Conservation (phyloP, 2,797 vertebrate species). For the Sylvilagus floridanus region DNA sequence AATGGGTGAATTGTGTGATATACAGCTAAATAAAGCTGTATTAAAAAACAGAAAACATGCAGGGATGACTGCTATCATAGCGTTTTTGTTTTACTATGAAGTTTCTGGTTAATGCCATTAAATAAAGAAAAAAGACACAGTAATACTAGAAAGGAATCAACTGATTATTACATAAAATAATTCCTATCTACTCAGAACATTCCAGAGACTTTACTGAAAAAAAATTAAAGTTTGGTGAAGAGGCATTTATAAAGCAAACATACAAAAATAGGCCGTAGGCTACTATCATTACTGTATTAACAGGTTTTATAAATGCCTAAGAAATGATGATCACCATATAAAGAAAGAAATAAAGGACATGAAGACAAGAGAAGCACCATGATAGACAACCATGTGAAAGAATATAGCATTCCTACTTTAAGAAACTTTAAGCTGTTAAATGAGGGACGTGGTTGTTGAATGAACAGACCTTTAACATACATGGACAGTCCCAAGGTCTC, state of each 20-base stretch:
- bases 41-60: neutral
- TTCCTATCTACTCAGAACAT: neutral
- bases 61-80: neutral
- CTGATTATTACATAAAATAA: neutral
- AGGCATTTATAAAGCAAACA: slow-evolving; percentile 24
- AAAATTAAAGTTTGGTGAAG: neutral
- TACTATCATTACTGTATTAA: neutral
- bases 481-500: neutral
- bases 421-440: neutral
- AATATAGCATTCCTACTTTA: neutral
- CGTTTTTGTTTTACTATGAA: neutral
- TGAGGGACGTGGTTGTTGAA: neutral
- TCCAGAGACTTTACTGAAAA: neutral
- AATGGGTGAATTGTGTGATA: too few species aligned
- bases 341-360: neutral
- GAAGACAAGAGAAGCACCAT: neutral
- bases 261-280: neutral
- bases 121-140: neutral
- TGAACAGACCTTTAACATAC: neutral
- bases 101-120: neutral
- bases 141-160: neutral
- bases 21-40: too few species aligned
- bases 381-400: neutral
- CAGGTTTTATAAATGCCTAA: neutral
- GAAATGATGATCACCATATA: neutral